Evolutionary conservation across 2,888 invertebrate species (phyloP), one percentile per base, ranked within the genome.

Genomic region (Napeogenes sylphis): DNA sequence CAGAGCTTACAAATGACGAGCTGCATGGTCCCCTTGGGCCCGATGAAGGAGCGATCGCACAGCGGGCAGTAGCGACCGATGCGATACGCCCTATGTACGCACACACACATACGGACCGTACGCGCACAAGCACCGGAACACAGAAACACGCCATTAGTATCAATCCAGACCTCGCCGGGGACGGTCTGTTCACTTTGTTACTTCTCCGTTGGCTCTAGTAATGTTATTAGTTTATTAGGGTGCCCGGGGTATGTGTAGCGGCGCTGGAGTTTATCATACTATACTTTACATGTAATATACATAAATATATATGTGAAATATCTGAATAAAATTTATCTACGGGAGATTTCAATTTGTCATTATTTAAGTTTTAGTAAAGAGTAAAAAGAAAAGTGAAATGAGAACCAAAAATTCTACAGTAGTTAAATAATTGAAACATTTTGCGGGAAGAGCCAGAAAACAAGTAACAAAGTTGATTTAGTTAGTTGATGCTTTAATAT

Each of bases 51-150:
- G 87, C 93, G 93, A 80, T 92, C 92, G 91, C 94, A 94, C 83
- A 93, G 91, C 79, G 93, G 93, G 89, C 94, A 94, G 92, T 93
- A 94, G 85, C 93, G 93, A 85, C 93, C 94, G 90, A 93, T 93
- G 88, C 93, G 92, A 91, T 93, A 93, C 82, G 93, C 92, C 91
- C 94, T 93, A 88, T 77, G 82, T 79, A 82, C 87, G 81, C 84
- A 86, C 86, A 86, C 88, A 87, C 85, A 77, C 77, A 75, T 82
- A 87, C 86, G 82, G 78, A 82, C 81, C 85, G 83, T 77, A 83
- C 84, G 81, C 85, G 84, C 84, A 81, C 82, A 85, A 87, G 80
- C 85, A 84, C 88, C 89, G 89, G 88, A 90, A 90, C 90, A 87
- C 83, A 90, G 85, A 90, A 88, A 90, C 87, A 90, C 90, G 87